Conservation (phyloP, 2,888 invertebrate species). For the Lottia gigantea region DNA sequence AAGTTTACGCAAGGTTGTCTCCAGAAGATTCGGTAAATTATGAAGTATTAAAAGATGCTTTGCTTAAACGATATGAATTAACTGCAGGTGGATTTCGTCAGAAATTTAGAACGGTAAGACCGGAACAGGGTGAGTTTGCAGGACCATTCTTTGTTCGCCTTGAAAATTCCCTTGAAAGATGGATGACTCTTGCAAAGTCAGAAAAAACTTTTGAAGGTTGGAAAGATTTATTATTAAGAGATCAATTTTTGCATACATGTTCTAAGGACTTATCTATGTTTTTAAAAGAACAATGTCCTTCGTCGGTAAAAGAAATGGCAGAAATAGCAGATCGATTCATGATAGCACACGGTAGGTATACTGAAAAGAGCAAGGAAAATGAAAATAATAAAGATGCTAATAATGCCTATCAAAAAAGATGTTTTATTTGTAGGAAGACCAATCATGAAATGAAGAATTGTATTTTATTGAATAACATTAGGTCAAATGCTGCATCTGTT, state of each 20-base stretch:
- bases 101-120: neutral
- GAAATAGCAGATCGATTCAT: constrained; percentile 22
- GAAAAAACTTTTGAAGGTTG: constrained; percentile 16
- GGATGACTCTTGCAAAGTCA: constrained; percentile 22
- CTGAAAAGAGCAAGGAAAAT: neutral
- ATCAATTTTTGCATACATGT: constrained; percentile 21
- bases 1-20: constrained; percentile 7
- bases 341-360: constrained; percentile 15
- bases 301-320: constrained; percentile 17
- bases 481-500: neutral
- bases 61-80: neutral
- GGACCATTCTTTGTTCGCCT: neutral
- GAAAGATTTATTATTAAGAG: constrained; percentile 19
- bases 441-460: constrained; percentile 1
- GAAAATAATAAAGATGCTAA: neutral
- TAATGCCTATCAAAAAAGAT: neutral
- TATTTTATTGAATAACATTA: neutral
- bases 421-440: neutral
- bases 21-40: neutral
- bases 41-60: neutral
- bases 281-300: constrained; percentile 13
- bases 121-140: constrained; percentile 1
- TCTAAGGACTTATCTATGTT: constrained; percentile 17
- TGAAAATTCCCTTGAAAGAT: constrained; percentile 19
- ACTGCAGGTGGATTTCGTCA: neutral